Evolutionary conservation across 2,113 vertebrate genomes (phyloP), one percentile per base, ranked within the genome.

Genomic region (Melanotaenia duboulayi): DNA sequence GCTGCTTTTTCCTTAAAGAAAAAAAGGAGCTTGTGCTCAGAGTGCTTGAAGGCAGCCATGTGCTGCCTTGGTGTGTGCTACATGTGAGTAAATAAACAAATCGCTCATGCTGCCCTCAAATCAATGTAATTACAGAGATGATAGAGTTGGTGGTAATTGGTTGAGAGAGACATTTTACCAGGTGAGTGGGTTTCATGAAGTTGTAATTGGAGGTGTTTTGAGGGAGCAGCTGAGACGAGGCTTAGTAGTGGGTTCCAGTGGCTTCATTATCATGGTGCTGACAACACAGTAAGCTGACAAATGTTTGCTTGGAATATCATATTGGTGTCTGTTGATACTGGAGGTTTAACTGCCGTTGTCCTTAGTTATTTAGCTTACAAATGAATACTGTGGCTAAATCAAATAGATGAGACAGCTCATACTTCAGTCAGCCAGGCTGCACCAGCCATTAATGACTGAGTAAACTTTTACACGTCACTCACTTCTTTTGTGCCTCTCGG

Each of bases 301-400:
- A 92, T 92, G 91, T 92, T 92, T 90, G 88, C 84, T 81, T 49
- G 63, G 82, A 86, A 81, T 82, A 90, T 88, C 85, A 88, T 83
- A 84, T 87, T 85, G 81, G 78, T 65, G 81, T 79, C 65, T 87
- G 85, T 87, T 88, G 82, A 85, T 86, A 65, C 52, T 62, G 75
- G 35, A n/a, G 70, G 54, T 66, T 82, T 86, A 87, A 76, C 82
- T 71, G 78, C 65, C 11, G 65, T 75, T 55, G 40, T 81, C 59
- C 68, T 75, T 14, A 5, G 56, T 55, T 72, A 62, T 92, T 93
- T 91, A 91, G 85, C 89, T 90, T 92, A 90, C 89, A 92, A 91
- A 93, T 92, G 73, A 91, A 76, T 19, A 85, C 75, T 24, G 77
- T 44, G 78, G 74, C 76, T 90, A 86, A 90, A 91, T 89, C 78